phyloP scores from a whole-genome alignment of 2,888 invertebrate species.

The Idaea biselata region DNA sequence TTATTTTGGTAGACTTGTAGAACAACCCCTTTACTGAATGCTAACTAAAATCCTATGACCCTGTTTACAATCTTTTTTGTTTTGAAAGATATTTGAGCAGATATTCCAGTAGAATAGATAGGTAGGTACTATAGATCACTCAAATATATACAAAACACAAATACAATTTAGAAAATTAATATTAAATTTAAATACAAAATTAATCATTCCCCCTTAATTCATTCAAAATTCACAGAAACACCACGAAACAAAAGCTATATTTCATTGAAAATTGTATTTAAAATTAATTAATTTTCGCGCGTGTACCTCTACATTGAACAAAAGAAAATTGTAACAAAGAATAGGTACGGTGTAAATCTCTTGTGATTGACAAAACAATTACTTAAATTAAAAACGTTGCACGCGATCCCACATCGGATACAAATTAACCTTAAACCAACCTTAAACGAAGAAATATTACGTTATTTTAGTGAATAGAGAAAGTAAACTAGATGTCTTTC shows the following conservation, averaged over 20 bases:
- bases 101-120: too few relatives aligned
- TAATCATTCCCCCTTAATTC: not conserved
- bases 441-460: not conserved
- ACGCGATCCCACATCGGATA: slow-evolving; percentile 36
- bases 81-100: too few relatives aligned
- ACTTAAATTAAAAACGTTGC: slow-evolving; percentile 51
- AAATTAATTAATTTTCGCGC: not conserved
- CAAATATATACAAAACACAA: too few relatives aligned
- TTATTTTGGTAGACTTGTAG: too few relatives aligned
- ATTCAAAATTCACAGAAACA: not conserved
- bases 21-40: too few relatives aligned
- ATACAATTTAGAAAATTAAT: not conserved
- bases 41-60: too few relatives aligned
- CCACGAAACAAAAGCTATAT: not conserved
- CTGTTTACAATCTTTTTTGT: too few relatives aligned
- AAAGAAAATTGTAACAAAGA: slow-evolving; percentile 18
- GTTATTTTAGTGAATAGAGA: not conserved
- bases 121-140: too few relatives aligned
- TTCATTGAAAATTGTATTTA: not conserved
- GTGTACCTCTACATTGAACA: not conserved
- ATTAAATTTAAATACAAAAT: not conserved
- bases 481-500: not conserved
- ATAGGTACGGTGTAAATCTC: slow-evolving; percentile 20
- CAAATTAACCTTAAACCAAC: slow-evolving; percentile 11
- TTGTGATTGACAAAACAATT: slow-evolving; percentile 57